Conservation (phyloP, 2,888 invertebrate genomes). For the Pandemis corylana region DNA sequence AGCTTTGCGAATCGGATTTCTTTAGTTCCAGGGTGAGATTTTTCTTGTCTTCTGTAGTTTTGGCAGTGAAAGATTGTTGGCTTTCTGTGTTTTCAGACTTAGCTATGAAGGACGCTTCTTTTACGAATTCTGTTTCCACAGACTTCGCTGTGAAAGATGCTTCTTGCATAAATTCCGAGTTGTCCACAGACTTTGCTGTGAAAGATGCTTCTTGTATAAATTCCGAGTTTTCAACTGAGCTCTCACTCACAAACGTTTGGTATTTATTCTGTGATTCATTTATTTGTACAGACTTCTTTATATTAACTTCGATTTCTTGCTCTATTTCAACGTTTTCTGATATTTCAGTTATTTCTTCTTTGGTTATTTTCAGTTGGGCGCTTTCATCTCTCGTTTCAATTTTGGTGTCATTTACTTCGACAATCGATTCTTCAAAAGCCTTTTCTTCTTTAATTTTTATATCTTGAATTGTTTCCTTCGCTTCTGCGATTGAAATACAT, state of each 20-base stretch:
- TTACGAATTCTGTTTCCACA: not conserved
- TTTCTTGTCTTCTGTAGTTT: conserved; percentile 29
- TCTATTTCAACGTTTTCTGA: conserved; percentile 43
- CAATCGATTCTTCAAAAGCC: not conserved
- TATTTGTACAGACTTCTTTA: conserved; percentile 40
- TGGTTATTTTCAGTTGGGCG: conserved; percentile 33
- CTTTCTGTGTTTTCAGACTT: not conserved
- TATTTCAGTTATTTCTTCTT: conserved; percentile 38
- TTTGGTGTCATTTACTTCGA: not conserved
- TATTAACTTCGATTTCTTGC: conserved; percentile 29
- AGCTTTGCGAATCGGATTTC: conserved; percentile 46
- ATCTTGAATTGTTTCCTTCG: conserved; percentile 43
- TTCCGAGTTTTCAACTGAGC: conserved; percentile 22
- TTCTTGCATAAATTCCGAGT: not conserved
- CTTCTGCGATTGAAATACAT: conserved; percentile 40
- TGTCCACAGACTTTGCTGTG: conserved; percentile 11
- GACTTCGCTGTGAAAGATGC: not conserved
- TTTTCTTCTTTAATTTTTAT: conserved; percentile 41
- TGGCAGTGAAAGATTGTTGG: conserved; percentile 16
- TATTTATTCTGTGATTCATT: conserved; percentile 37
- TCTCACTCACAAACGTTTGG: conserved; percentile 29
- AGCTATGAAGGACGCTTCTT: too few relatives aligned
- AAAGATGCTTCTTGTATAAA: conserved; percentile 38
- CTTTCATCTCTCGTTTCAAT: conserved; percentile 27
- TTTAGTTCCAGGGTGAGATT: conserved; percentile 31